Percentiles rank a stretch among this genome's conserved stretches.
These are phyloP conservation scores for Hepsetus odoe DNA, from an alignment of 2,113 vertebrate species.

Conservation along the genomic window DNA sequence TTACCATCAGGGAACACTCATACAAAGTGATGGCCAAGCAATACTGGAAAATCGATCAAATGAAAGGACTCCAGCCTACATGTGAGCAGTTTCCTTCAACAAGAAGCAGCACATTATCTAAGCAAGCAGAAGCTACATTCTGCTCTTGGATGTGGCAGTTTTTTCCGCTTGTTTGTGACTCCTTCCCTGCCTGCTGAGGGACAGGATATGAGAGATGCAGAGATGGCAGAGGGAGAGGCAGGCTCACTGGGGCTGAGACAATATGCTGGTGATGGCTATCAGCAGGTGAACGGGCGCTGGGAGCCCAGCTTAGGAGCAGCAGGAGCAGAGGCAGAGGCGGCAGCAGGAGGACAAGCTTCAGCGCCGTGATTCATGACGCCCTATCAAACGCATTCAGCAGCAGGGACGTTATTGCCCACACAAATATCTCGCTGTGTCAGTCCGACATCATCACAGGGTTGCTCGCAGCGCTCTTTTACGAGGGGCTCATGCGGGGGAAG, in stretches of 20 bases:
- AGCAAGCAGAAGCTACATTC: background rate
- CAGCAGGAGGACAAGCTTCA: background rate
- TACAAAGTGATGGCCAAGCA: background rate
- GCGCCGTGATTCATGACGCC: slow-evolving; percentile 49
- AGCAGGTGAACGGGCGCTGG: slow-evolving; percentile 21
- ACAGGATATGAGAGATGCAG: slow-evolving; percentile 80
- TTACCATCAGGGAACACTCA: background rate
- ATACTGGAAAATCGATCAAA: background rate
- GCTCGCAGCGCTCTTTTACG: background rate
- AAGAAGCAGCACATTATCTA: slow-evolving; percentile 17
- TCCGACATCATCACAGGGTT: slow-evolving; percentile 4
- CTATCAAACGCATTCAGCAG: slow-evolving; percentile 50
- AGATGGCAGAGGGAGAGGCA: slow-evolving; percentile 61
- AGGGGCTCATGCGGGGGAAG: background rate
- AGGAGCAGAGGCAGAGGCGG: background rate
- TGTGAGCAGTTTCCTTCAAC: background rate
- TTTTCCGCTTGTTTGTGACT: background rate
- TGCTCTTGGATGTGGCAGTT: background rate
- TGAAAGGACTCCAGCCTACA: background rate
- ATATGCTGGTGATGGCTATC: slow-evolving; percentile 67
- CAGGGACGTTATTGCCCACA: slow-evolving; percentile 41
- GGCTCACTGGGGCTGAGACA: slow-evolving; percentile 58
- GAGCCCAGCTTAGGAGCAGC: background rate
- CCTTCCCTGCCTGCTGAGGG: slow-evolving; percentile 45
- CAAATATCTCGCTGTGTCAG: slow-evolving; percentile 42